Base-by-base conservation (phyloP, 2,797 vertebrate genomes). In the Crypturellus tataupa region DNA sequence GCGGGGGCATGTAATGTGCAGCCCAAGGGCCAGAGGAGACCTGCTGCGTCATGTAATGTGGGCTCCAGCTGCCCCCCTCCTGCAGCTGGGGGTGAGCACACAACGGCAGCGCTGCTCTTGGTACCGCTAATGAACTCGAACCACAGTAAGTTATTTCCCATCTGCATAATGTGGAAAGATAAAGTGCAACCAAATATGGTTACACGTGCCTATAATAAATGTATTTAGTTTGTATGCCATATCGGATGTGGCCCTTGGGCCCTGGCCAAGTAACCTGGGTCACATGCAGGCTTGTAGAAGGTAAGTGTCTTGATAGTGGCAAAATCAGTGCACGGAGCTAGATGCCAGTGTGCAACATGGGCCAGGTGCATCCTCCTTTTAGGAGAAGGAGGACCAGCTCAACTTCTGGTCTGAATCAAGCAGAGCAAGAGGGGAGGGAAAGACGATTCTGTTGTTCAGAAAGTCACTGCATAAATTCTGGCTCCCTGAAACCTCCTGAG, bases 11-110 rank as follows among this genome's bases (percentile, higher is more conserved):
- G 65, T 76, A 95, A 93, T 91, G 83, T 80, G 76, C 67, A 88
- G 90, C 85, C 92, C 90, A 92, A 89, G 84, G 88, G 92, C 94
- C 95, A 92, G 91, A 84, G 72, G 90, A 85, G 94, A 93, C 85
- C 87, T 96, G 85, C 90, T 94, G 91, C 55, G 33, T 94, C 86
- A 93, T 8, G 46, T 47, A 96, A 75, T 84, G 82, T 47, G 79
- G n/a, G 51, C 33, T 93, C 79, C 94, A 72, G 94, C 89, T 95
- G 87, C 86, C 92, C 87, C 79, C 46, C 82, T 69, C 80, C 89
- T 68, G 31, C 23, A 8, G 46, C 80, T 29, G 81, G 75, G 49
- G 42, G 60, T 72, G 46, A 68, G 89, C n/a, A 84, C 39, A 49
- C 63, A 69, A 31, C 27, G 46, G 20, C 75, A 80, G 51, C 79